phyloP scores from a whole-genome alignment of 2,797 vertebrate species.

The Sebastolobus altivelis region DNA sequence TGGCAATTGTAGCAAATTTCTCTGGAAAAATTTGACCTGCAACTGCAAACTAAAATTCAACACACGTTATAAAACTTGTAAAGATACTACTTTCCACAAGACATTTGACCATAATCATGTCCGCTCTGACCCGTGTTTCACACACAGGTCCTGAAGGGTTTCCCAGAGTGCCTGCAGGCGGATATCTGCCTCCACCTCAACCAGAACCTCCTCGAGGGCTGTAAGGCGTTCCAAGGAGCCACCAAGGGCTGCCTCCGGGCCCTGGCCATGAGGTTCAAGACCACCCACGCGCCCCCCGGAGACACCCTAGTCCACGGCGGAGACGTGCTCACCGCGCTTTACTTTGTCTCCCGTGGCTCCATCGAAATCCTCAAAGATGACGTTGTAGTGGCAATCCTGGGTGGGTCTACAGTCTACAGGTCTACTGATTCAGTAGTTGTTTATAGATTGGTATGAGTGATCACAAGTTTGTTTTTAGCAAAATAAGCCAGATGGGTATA shows the following conservation, averaged over 20 bases:
- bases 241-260: slow-evolving; percentile 98
- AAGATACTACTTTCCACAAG: background rate
- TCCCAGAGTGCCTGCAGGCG: slow-evolving; percentile 98
- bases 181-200: slow-evolving; percentile 99
- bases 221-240: slow-evolving; percentile 94
- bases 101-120: slow-evolving; percentile 18
- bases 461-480: background rate
- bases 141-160: slow-evolving; percentile 96
- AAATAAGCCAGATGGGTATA: too few relatives aligned
- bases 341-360: slow-evolving; percentile 97
- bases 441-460: background rate
- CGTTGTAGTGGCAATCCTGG: slow-evolving; percentile 96
- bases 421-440: background rate
- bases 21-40: slow-evolving; percentile 53
- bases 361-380: slow-evolving; percentile 99
- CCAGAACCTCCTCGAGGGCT: slow-evolving; percentile 93
- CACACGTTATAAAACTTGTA: background rate
- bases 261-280: slow-evolving; percentile 99
- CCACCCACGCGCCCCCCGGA: slow-evolving; percentile 96
- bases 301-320: slow-evolving; percentile 96
- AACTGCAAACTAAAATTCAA: slow-evolving; percentile 27
- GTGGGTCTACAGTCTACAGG: slow-evolving; percentile 81
- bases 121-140: slow-evolving; percentile 42
- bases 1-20: slow-evolving; percentile 76
- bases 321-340: slow-evolving; percentile 95